Evolutionary conservation across 1,140 invertebrate genomes (phyloP).

Genomic region (fruit fly (Drosophila melanogaster)): DNA sequence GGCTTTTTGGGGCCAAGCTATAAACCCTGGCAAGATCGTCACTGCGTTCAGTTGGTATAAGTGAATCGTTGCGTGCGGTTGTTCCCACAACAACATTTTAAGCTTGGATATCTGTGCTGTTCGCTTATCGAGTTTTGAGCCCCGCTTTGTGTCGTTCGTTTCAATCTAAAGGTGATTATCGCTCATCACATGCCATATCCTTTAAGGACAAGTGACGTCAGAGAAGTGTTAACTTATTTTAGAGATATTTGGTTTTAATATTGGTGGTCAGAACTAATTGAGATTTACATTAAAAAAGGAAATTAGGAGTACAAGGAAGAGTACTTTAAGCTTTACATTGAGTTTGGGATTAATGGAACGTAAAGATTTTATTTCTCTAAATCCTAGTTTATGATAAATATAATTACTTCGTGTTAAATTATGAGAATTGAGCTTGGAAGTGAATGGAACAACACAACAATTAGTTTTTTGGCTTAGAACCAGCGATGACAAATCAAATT

Average conservation of each 20-base stretch:
- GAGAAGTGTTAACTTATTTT: background rate
- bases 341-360: no score
- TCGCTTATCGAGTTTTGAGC: slow-evolving; percentile 11
- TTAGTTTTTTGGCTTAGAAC: no score
- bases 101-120: slow-evolving; percentile 31
- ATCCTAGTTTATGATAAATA: no score
- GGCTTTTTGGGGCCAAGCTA: slow-evolving; percentile 75
- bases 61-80: slow-evolving; percentile 82
- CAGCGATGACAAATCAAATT: slow-evolving; percentile 14
- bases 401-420: no score
- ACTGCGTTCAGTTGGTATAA: slow-evolving; percentile 84
- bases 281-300: no score
- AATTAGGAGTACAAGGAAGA: no score
- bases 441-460: no score
- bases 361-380: no score
- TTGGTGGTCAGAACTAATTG: no score
- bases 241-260: background rate
- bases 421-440: no score
- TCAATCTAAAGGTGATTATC: slow-evolving; percentile 53
- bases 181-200: slow-evolving; percentile 15
- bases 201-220: slow-evolving; percentile 36
- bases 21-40: slow-evolving; percentile 84
- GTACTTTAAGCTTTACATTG: no score
- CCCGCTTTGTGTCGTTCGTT: slow-evolving; percentile 33
- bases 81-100: slow-evolving; percentile 40